phyloP scores from a whole-genome alignment of 2,888 invertebrate genomes.

The Caenorhabditis japonica region DNA sequence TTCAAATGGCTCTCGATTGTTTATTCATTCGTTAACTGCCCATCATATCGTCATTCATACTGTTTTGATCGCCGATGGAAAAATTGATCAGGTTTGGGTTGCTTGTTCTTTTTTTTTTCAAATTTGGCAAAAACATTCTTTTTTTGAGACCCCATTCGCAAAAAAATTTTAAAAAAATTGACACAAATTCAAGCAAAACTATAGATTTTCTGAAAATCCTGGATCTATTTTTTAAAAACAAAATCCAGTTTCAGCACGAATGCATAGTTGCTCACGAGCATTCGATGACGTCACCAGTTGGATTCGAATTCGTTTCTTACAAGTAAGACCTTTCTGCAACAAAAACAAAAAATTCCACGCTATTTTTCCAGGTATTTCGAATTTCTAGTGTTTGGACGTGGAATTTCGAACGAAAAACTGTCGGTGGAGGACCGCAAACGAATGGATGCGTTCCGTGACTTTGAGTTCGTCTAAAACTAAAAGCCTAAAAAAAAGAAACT shows the following conservation, averaged over 20 bases:
- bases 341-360: background rate
- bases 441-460: conserved; percentile 56
- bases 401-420: conserved; percentile 53
- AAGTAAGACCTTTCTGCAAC: conserved; percentile 21
- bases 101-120: too few relatives aligned
- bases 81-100: conserved; percentile 34
- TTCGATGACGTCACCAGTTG: conserved; percentile 33
- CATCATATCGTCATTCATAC: conserved; percentile 50
- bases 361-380: conserved; percentile 56
- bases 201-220: background rate
- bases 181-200: conserved; percentile 3
- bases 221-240: background rate
- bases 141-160: background rate
- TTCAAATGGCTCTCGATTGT: conserved; percentile 48
- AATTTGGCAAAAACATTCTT: too few relatives aligned
- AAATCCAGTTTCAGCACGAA: conserved; percentile 38
- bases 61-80: conserved; percentile 11
- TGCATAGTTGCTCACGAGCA: conserved; percentile 45
- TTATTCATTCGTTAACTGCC: conserved; percentile 51
- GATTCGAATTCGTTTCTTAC: conserved; percentile 52
- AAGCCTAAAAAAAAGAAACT: too few relatives aligned
- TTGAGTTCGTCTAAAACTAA: conserved; percentile 53
- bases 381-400: conserved; percentile 57
- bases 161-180: background rate
- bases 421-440: conserved; percentile 51